Evolutionary conservation across 2,888 invertebrate species (phyloP), one percentile per base, ranked within the genome.

Genomic region (Aspidapion aeneum): DNA sequence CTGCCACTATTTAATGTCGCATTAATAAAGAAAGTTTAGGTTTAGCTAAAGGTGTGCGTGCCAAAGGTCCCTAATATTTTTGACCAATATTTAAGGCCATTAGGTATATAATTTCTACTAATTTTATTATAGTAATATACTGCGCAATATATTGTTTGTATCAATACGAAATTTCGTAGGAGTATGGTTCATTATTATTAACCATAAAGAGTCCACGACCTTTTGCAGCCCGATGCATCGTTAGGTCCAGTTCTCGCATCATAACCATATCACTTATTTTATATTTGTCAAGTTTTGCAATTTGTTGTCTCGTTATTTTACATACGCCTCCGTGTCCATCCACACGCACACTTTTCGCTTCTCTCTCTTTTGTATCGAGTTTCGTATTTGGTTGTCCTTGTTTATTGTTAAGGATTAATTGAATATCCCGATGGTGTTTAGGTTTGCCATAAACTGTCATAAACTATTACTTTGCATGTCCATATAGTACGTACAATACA

Each of bases 401-500:
- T 22, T 2, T n/a, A 57, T 62, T n/a, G 58, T 17, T 61, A 64
- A 66, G 68, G 64, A 66, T 68, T 72, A 73, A 73, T 73, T 73
- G 72, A 70, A 68, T 67, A 68, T 70, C 71, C 72, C 72, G 71
- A 71, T 74, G 73, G 73, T 73, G 70, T 70, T 69, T 70, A 70
- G 73, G 59, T 67, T 70, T 67, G 69, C 71, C 71, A 70, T 74
- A 73, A 74, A 74, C 69, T 66, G 73, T 71, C 72, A 70, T 74
- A 74, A 74, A 71, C 72, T 73, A 74, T 72, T 73, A 71, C 74
- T 73, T 74, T 63, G 74, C 74, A 73, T 74, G 73, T 74, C 66
- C 73, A 72, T 74, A 74, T 73, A 71, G 71, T 74, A 74, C 70
- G 71, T 71, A 70, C 72, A 72, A 74, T 73, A 74, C 73, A 74